Evolutionary conservation across 2,888 invertebrate genomes (phyloP).

Genomic region (Polymixis lichenea): DNA sequence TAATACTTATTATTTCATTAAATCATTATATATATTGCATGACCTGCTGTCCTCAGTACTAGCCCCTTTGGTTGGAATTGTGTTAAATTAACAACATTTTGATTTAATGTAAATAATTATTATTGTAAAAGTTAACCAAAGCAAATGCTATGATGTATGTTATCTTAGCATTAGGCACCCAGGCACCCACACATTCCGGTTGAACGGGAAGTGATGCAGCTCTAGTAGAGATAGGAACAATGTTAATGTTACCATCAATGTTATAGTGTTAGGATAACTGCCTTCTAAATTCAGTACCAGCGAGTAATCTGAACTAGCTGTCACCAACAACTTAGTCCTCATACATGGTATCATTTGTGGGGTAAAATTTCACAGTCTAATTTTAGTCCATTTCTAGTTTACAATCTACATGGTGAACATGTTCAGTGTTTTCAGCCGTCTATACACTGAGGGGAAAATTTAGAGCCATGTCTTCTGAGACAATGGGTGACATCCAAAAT

Average conservation of each 20-base stretch:
- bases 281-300: not conserved
- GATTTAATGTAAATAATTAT: not conserved
- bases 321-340: not conserved
- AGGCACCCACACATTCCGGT: slow-evolving; percentile 29
- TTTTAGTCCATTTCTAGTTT: not conserved
- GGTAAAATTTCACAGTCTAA: not conserved
- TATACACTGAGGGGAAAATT: not conserved
- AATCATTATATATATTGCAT: no score
- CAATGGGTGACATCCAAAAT: not conserved
- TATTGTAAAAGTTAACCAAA: not conserved
- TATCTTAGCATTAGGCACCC: slow-evolving; percentile 14
- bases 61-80: not conserved
- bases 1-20: not conserved
- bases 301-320: no score
- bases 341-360: not conserved
- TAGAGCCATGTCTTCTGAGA: not conserved
- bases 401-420: not conserved
- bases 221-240: slow-evolving; percentile 1
- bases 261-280: slow-evolving; percentile 5
- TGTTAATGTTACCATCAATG: no score
- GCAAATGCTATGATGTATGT: slow-evolving; percentile 2
- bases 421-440: not conserved
- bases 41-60: not conserved
- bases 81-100: not conserved
- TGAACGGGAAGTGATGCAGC: slow-evolving; percentile 7